These are phyloP conservation scores for Pangasianodon hypophthalmus DNA, from an alignment of 2,113 vertebrate genomes.

Conservation along the genomic window DNA sequence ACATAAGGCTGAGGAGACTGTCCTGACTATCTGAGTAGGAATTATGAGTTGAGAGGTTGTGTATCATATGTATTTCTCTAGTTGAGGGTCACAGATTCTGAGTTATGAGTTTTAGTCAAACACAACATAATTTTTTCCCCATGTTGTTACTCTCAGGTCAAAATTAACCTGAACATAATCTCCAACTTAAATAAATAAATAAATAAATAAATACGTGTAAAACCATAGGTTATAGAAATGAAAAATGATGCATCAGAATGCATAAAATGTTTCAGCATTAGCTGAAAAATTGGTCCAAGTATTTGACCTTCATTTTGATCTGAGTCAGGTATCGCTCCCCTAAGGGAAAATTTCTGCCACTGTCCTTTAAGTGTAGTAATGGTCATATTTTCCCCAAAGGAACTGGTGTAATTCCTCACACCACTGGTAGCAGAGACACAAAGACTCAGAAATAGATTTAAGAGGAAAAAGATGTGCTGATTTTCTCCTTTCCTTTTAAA, in stretches of 20 bases:
- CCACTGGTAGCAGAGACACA: background rate
- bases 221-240: background rate
- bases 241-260: background rate
- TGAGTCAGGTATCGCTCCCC: background rate
- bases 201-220: no score
- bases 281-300: background rate
- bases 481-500: background rate
- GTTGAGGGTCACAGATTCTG: no score
- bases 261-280: background rate
- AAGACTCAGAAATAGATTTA: background rate
- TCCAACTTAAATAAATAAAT: no score
- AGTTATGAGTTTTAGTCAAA: no score
- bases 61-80: no score
- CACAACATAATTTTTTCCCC: no score
- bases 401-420: constrained; percentile 1
- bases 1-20: no score
- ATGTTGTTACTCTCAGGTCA: no score
- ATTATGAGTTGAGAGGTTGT: no score
- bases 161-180: no score
- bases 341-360: background rate
- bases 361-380: background rate
- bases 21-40: no score
- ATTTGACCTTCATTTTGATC: background rate
- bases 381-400: background rate
- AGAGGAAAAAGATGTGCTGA: background rate